Conservation (phyloP, 2,797 vertebrate genomes). For the Orestias chungarensis region DNA sequence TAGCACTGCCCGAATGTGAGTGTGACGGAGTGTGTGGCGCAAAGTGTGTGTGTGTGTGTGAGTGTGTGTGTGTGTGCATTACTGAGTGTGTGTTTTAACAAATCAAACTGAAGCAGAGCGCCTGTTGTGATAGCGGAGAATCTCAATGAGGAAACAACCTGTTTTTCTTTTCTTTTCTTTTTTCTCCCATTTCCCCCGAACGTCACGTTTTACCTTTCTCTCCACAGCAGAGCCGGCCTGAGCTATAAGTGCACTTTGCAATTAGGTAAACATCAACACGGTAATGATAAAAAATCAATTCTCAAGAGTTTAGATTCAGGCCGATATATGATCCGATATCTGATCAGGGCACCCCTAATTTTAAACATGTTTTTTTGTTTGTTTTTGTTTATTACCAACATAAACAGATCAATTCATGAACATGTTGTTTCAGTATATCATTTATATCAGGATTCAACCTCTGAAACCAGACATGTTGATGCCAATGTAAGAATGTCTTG, state of each 20-base stretch:
- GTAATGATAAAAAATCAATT: too few relatives aligned
- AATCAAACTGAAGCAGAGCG: conserved; percentile 38
- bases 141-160: conserved; percentile 35
- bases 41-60: conserved; percentile 78
- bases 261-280: background rate
- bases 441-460: background rate
- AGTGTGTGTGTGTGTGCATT: conserved; percentile 80
- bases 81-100: conserved; percentile 67
- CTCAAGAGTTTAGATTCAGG: too few relatives aligned
- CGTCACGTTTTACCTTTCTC: background rate
- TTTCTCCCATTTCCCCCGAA: background rate
- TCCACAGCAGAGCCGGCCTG: background rate
- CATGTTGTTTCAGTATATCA: background rate
- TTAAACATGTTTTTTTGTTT: too few relatives aligned
- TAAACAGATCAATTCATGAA: background rate
- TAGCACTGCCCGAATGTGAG: conserved; percentile 86
- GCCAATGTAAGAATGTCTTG: background rate
- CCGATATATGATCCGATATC: too few relatives aligned
- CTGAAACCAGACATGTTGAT: background rate
- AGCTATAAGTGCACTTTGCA: background rate
- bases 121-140: conserved; percentile 46
- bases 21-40: conserved; percentile 78
- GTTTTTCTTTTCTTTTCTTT: background rate
- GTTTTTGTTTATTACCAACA: background rate
- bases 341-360: too few relatives aligned